Evolutionary conservation across 2,113 vertebrate genomes (phyloP), one percentile per base, ranked within the genome.

Genomic region (Sturnira hondurensis): DNA sequence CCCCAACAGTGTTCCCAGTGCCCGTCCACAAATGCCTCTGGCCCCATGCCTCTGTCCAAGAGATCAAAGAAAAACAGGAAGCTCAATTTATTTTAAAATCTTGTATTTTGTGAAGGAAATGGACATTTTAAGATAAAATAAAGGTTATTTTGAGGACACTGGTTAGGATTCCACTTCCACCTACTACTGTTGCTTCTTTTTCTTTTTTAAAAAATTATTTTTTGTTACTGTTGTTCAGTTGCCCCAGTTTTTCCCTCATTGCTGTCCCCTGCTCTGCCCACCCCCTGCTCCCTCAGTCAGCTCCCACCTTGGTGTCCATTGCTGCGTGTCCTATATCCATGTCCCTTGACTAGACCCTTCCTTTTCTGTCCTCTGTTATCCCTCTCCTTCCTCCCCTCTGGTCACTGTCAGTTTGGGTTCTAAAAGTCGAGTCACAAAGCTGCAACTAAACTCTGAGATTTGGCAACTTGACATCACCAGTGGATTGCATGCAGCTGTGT

Each of bases 61-160:
- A 81, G 63, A 94, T 78, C 56, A 86, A 92, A 88, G 73, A 47
- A 82, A 96, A 92, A 50, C 19, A 50, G 93, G 86, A 78, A n/a
- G 43, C 36, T 93, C 56, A 68, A 3, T 33, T 81, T 41, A 73
- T 82, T 94, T 56, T 43, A 45, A 71, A 87, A 63, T 47, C 38
- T 80, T 77, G 89, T 89, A 11, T 91, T 93, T 92, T 96, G 73
- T 81, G 84, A 95, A 86, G 19, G 24, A 96, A 96, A 80, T 68
- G 36, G 78, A 65, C 22, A 36, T 80, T 95, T 92, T 71, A 7
- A 85, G 67, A 65, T 52, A 88, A 89, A 86, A 76, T 50, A 52
- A 93, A 93, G 45, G 33, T n/a, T 74, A 41, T 76, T 89, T 56
- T 20, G 54, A 76, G 54, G 43, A 77, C 86, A 82, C 38, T 78